Base-by-base conservation (phyloP, 2,888 invertebrate genomes). In the Gastrophysa polygoni region DNA sequence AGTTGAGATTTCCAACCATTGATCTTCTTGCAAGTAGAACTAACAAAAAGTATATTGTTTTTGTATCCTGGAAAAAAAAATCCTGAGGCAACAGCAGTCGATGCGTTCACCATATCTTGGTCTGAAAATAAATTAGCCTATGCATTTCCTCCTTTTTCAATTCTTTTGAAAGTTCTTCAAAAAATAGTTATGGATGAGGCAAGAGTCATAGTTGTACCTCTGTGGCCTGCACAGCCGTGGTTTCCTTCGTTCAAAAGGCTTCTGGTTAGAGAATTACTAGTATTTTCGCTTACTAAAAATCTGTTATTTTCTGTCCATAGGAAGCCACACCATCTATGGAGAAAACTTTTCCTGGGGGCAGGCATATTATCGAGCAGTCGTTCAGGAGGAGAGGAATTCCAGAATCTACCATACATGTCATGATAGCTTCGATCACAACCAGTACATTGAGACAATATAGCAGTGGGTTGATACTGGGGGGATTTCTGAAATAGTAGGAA, bases 41-140 rank as follows among this genome's bases (percentile, higher is more conserved):
- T 7, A 66, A 63, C 24, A 43, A 21, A 11, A 66, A 66, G 57
- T 66, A 59, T 50, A 2, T 4, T n/a, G 47, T 60, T 16, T 66
- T 55, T 57, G 29, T 60, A 16, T 60, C 66, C 17, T 66, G 63
- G 61, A 44, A n/a, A 46, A 11, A 54, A 20, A 20, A 63, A 66
- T 32, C 63, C 63, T 10, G 60, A 57, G 7, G 8, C 60, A 7
- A 1, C 24, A 6, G 57, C 60, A 16, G 47, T 60, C n/a, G 66
- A 63, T 52, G 66, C 63, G 11, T 66, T 66, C 44, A 59, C 63
- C 0, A 6, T 66, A 7, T 29, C 11, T 14, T 67, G 67, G 67
- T 43, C 38, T 8, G 34, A 56, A 11, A 18, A 32, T 44, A 29
- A 59, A 43, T 62, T 62, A 52, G 5, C 8, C 20, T 61, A 67